phyloP scores from a whole-genome alignment of 2,797 vertebrate genomes.

The Tiaroga cobitis region DNA sequence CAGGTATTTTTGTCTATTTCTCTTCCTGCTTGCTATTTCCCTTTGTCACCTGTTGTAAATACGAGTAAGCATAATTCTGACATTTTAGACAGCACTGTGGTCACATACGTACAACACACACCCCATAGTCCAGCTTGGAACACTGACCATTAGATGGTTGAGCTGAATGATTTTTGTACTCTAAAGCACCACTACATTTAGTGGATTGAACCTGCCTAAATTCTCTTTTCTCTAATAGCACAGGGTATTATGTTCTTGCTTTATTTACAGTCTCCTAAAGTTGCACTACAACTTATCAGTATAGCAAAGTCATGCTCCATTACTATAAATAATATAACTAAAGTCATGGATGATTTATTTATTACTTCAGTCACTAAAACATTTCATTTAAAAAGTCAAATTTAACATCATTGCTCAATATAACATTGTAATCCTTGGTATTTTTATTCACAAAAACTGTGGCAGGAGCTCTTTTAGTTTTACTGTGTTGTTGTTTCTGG shows the following conservation, averaged over 20 bases:
- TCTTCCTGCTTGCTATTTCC: not conserved
- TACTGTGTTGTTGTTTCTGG: not conserved
- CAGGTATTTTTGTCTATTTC: slow-evolving; percentile 79
- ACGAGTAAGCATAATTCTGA: not conserved
- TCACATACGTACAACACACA: not conserved
- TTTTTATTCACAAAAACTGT: not conserved
- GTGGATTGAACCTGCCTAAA: slow-evolving; percentile 3
- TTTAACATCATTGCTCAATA: not conserved
- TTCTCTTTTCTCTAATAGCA: not conserved
- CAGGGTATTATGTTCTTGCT: not conserved
- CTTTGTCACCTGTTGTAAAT: slow-evolving; percentile 8
- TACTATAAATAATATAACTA: not conserved
- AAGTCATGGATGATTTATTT: not conserved
- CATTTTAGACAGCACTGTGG: not conserved
- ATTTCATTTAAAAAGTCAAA: not conserved
- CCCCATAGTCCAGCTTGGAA: not conserved
- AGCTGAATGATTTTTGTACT: not conserved
- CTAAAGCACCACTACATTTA: not conserved
- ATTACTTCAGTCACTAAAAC: not conserved
- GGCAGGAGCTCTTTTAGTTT: not conserved
- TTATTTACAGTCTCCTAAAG: slow-evolving; percentile 6
- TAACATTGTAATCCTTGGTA: not conserved
- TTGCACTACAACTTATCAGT: not conserved
- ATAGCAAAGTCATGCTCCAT: not conserved
- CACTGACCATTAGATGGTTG: not conserved